These are phyloP conservation scores for Eciton burchellii DNA, from an alignment of 1,140 invertebrate species.

Conservation along the genomic window DNA sequence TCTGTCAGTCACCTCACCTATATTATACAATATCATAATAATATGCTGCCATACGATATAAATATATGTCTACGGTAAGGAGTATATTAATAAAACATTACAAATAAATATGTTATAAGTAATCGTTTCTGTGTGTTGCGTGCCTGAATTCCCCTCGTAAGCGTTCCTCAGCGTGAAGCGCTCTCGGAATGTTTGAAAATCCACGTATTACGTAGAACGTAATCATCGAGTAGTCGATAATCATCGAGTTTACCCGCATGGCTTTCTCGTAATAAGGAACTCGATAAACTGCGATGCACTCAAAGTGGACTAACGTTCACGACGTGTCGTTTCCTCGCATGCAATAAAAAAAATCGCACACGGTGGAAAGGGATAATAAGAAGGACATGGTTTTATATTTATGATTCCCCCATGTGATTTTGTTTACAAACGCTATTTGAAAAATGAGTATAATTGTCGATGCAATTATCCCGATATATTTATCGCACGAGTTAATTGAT, in stretches of 20 bases:
- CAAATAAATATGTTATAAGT: slow-evolving; percentile 82
- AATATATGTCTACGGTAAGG: slow-evolving; percentile 85
- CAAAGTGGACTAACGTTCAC: too few species aligned
- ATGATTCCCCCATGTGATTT: background rate
- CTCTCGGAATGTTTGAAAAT: too few species aligned
- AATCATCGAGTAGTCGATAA: too few species aligned
- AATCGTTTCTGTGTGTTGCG: background rate
- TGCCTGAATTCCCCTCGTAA: background rate
- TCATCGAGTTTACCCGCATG: too few species aligned
- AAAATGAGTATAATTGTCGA: background rate
- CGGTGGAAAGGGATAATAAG: background rate
- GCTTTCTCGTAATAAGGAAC: too few species aligned
- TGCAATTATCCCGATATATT: background rate
- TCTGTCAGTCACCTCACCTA: slow-evolving; percentile 83
- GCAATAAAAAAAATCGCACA: too few species aligned
- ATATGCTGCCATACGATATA: slow-evolving; percentile 85
- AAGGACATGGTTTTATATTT: background rate
- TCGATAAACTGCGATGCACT: too few species aligned
- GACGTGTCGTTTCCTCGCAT: too few species aligned
- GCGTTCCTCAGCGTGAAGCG: background rate
- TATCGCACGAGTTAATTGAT: background rate
- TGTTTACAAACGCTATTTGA: background rate
- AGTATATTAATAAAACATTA: slow-evolving; percentile 84
- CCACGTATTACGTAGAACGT: too few species aligned
- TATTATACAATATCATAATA: slow-evolving; percentile 84